Evolutionary conservation across 2,888 invertebrate genomes (phyloP).

Genomic region (Protophormia terraenovae): DNA sequence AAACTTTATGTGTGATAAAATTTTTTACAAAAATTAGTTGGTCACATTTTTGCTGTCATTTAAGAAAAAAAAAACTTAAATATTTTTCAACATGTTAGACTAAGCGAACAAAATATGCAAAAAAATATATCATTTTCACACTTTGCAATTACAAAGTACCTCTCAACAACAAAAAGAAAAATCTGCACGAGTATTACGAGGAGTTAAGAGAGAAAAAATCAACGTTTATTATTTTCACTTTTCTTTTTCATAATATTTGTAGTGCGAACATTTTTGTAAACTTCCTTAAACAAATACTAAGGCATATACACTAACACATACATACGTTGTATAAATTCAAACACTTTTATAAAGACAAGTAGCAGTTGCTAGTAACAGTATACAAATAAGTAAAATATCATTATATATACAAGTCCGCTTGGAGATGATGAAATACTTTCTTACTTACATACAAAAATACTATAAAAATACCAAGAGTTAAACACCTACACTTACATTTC

Average conservation of each 20-base stretch:
- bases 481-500: neutral
- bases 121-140: constrained; percentile 53
- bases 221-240: neutral
- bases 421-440: no score
- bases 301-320: neutral
- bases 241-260: constrained; percentile 8
- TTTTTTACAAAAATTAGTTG: neutral
- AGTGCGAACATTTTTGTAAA: constrained; percentile 43
- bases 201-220: neutral
- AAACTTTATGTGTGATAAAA: no score
- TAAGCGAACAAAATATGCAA: constrained; percentile 12
- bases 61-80: neutral
- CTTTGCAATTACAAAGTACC: constrained; percentile 8
- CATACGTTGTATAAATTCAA: no score
- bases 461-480: no score
- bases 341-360: neutral
- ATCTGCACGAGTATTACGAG: neutral
- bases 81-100: neutral
- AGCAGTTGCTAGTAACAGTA: constrained; percentile 26
- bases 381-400: constrained; percentile 30
- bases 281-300: neutral
- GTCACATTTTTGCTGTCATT: neutral
- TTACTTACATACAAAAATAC: neutral
- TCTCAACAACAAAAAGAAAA: neutral
- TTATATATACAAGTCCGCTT: neutral